These are phyloP conservation scores for Orthonyx spaldingii DNA, from an alignment of 2,113 vertebrate species.

Conservation along the genomic window DNA sequence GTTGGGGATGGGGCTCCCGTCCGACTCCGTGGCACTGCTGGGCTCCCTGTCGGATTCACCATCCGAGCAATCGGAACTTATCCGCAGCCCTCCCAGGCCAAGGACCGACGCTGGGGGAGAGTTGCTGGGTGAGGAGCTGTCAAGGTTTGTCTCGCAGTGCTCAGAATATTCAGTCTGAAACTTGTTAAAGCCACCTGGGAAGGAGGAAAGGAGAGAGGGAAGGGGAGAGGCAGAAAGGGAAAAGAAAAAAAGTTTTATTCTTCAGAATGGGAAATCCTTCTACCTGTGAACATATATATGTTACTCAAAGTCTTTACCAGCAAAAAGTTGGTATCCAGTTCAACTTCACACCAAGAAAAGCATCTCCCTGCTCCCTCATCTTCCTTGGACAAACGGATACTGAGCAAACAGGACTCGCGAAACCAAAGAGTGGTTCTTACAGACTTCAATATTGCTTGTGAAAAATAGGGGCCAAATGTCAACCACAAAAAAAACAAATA, in stretches of 20 bases:
- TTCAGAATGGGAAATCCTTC: not conserved
- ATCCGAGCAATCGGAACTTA: constrained; percentile 94
- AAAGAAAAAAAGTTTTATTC: not conserved
- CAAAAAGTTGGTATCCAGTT: not conserved
- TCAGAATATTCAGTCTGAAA: constrained; percentile 95
- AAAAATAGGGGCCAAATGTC: not conserved
- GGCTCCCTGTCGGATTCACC: constrained; percentile 94
- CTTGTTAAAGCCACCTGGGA: constrained; percentile 94
- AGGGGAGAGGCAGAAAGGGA: not conserved
- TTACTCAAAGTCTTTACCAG: not conserved
- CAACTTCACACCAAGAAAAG: not conserved
- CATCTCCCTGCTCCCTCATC: not conserved
- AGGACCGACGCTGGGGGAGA: constrained; percentile 90
- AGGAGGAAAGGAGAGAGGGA: not conserved
- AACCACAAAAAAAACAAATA: not conserved
- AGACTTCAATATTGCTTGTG: not conserved
- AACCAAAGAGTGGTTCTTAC: not conserved
- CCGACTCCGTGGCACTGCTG: constrained; percentile 93
- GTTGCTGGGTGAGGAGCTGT: constrained; percentile 88
- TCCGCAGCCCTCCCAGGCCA: constrained; percentile 90
- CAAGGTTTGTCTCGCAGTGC: constrained; percentile 93
- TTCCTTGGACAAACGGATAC: not conserved
- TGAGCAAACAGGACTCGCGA: not conserved
- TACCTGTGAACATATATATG: accelerated
- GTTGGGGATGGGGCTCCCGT: constrained; percentile 90